Percentiles rank a stretch among this genome's conserved stretches.
Conservation (phyloP, 2,113 vertebrate species). For the Apteryx owenii region DNA sequence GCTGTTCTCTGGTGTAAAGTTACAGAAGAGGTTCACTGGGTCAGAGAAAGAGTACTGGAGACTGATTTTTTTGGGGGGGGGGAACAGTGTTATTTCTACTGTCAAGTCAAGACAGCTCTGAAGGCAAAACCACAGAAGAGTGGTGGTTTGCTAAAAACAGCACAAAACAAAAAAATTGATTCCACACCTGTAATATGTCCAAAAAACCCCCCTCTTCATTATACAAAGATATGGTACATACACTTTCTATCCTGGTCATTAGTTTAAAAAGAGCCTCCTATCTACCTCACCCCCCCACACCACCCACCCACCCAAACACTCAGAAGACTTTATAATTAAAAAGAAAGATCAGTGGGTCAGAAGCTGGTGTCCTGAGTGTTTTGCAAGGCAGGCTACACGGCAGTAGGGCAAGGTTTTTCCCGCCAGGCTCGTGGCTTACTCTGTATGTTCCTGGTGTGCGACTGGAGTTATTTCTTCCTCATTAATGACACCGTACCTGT, state of each 20-base stretch:
- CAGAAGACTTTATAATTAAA: neutral
- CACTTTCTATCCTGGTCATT: neutral
- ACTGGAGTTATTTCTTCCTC: neutral
- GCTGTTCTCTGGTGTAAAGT: slow-evolving; percentile 76
- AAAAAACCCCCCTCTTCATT: neutral
- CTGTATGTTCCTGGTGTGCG: neutral
- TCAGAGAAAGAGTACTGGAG: slow-evolving; percentile 65
- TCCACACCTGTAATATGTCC: neutral
- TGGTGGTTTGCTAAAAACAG: neutral
- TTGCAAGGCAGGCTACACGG: neutral
- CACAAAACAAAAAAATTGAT: neutral
- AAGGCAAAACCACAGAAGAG: neutral
- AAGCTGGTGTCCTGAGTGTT: neutral
- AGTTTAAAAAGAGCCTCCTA: neutral
- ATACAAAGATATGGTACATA: neutral
- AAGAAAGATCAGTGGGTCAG: neutral
- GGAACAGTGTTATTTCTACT: neutral
- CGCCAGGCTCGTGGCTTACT: neutral
- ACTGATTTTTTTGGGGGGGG: neutral
- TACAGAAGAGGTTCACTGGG: slow-evolving; percentile 80
- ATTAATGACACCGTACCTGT: rapidly evolving
- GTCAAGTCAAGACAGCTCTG: slow-evolving; percentile 48
- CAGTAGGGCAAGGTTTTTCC: neutral
- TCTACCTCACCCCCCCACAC: neutral
- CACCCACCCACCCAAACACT: neutral